These are phyloP conservation scores for Pollicipes pollicipes DNA, from an alignment of 1,140 invertebrate genomes.

Conservation along the genomic window DNA sequence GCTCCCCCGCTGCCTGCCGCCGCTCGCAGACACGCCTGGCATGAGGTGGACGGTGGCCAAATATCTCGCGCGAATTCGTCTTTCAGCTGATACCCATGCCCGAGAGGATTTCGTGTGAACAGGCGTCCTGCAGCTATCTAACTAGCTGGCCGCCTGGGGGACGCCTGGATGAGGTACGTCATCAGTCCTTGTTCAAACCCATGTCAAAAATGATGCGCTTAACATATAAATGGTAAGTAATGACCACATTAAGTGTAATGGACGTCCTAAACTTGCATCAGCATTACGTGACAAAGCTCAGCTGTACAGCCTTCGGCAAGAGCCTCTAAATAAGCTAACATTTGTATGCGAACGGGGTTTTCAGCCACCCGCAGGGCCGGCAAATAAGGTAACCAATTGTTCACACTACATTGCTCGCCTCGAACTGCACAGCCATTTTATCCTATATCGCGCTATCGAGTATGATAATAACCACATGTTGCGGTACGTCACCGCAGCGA, in stretches of 20 bases:
- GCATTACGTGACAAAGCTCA: background rate
- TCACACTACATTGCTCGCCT: background rate
- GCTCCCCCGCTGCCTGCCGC: no score
- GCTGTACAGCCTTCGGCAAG: background rate
- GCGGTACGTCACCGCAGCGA: background rate
- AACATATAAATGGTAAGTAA: background rate
- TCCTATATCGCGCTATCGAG: background rate
- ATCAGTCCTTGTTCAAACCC: no score
- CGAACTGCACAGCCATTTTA: background rate
- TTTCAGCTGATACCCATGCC: no score
- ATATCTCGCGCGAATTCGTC: no score
- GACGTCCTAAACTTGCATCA: background rate
- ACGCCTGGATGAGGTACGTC: no score
- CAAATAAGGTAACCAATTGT: background rate
- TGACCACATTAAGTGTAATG: background rate
- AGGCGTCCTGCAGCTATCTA: no score
- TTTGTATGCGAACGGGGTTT: background rate
- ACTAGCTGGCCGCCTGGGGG: no score
- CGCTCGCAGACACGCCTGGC: no score
- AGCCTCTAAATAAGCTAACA: background rate
- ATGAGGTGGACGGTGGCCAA: no score
- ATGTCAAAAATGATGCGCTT: no score
- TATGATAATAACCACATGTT: background rate
- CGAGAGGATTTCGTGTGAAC: no score
- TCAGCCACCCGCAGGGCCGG: no score